These are phyloP conservation scores for Parelbella ahira DNA, from an alignment of 2,888 invertebrate species.

Conservation along the genomic window DNA sequence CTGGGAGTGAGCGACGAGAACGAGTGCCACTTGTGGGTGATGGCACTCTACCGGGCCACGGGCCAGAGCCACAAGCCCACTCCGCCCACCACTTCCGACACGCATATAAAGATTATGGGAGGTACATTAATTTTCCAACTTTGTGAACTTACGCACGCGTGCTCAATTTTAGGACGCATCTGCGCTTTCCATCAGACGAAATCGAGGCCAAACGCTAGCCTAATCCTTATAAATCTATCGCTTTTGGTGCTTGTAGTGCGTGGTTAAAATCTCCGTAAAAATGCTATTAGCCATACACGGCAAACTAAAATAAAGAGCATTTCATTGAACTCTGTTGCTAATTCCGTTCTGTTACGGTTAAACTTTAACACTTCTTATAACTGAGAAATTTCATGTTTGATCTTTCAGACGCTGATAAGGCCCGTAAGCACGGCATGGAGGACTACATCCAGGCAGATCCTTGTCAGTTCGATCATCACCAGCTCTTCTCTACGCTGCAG, in stretches of 20 bases:
- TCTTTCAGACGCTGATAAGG: conserved; percentile 94
- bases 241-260: no score
- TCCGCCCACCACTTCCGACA: conserved; percentile 91
- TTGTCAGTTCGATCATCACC: conserved; percentile 97
- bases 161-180: no score
- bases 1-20: conserved; percentile 98
- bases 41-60: conserved; percentile 99
- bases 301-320: no score
- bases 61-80: conserved; percentile 99
- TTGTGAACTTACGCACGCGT: no score
- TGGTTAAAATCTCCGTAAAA: no score
- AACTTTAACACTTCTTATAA: no score
- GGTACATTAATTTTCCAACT: conserved; percentile 82
- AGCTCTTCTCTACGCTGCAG: conserved; percentile 94
- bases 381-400: no score
- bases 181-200: no score
- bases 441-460: conserved; percentile 99
- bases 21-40: conserved; percentile 99
- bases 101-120: conserved; percentile 89
- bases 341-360: no score
- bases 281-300: no score
- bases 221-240: neutral
- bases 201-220: no score
- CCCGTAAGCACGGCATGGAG: conserved; percentile 99
- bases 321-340: no score